phyloP scores from a whole-genome alignment of 2,113 vertebrate genomes.

The Recurvirostra avosetta region DNA sequence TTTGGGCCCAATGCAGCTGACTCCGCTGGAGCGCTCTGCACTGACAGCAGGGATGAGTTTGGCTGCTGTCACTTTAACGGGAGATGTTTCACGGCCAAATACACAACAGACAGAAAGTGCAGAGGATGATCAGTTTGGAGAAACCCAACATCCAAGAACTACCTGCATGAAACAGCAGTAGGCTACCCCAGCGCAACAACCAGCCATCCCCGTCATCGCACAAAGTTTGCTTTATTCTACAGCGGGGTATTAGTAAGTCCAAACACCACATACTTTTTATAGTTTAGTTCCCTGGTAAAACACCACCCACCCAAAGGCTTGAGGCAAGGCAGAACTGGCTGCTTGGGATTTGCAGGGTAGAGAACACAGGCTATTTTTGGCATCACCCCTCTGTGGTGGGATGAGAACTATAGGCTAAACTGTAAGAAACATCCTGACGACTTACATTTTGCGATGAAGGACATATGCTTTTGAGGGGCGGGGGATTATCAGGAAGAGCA shows the following conservation, averaged over 20 bases:
- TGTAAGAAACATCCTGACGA: neutral
- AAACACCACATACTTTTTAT: neutral
- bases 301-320: constrained; percentile 24
- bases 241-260: neutral
- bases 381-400: neutral
- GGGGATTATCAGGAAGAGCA: neutral
- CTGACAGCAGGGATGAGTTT: neutral
- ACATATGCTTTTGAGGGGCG: neutral
- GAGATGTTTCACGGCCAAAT: neutral
- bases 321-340: neutral
- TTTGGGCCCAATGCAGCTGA: neutral
- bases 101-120: neutral
- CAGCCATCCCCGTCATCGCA: neutral
- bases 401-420: neutral
- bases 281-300: neutral
- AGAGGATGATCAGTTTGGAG: neutral
- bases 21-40: fast-evolving
- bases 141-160: neutral
- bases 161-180: neutral
- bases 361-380: neutral
- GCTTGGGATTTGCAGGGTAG: neutral
- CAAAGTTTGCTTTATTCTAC: neutral
- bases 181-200: neutral
- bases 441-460: neutral
- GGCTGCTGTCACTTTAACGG: neutral